These are phyloP conservation scores for Limnephilus rhombicus DNA, from an alignment of 2,888 invertebrate species.

Conservation along the genomic window DNA sequence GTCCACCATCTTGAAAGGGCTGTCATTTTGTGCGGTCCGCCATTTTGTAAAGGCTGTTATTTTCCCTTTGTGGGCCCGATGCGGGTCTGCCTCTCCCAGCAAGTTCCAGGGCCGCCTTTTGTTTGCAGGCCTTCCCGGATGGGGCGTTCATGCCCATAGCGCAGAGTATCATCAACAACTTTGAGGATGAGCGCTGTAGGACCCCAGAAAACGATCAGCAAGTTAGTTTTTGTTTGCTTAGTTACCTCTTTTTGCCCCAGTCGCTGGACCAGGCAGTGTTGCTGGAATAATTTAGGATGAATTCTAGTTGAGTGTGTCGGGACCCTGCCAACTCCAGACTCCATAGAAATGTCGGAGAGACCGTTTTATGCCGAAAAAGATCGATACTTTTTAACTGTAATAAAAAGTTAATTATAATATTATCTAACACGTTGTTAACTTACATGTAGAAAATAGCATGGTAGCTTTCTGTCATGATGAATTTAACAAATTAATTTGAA, in stretches of 20 bases:
- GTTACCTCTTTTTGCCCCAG: constrained; percentile 15
- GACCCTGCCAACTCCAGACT: neutral
- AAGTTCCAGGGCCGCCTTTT: constrained; percentile 57
- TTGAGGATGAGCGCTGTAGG: constrained; percentile 60
- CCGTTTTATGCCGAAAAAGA: neutral
- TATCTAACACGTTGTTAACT: neutral
- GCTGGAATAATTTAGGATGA: neutral
- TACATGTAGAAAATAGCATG: neutral
- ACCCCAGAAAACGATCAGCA: constrained; percentile 61
- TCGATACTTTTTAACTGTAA: neutral
- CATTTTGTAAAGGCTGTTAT: constrained; percentile 42
- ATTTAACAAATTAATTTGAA: too few relatives aligned
- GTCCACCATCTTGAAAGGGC: neutral
- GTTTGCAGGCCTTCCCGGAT: constrained; percentile 66
- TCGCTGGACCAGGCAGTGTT: neutral
- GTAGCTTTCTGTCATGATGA: neutral
- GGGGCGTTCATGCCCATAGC: constrained; percentile 62
- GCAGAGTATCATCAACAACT: constrained; percentile 64
- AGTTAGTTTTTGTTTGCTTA: constrained; percentile 64
- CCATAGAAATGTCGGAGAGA: neutral
- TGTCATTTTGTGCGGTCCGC: neutral
- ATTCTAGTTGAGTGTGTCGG: neutral
- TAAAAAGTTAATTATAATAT: neutral
- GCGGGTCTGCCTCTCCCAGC: constrained; percentile 25
- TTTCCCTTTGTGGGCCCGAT: constrained; percentile 23